These are phyloP conservation scores for Oreonectes daqikongensis DNA, from an alignment of 2,797 vertebrate species.

Conservation along the genomic window DNA sequence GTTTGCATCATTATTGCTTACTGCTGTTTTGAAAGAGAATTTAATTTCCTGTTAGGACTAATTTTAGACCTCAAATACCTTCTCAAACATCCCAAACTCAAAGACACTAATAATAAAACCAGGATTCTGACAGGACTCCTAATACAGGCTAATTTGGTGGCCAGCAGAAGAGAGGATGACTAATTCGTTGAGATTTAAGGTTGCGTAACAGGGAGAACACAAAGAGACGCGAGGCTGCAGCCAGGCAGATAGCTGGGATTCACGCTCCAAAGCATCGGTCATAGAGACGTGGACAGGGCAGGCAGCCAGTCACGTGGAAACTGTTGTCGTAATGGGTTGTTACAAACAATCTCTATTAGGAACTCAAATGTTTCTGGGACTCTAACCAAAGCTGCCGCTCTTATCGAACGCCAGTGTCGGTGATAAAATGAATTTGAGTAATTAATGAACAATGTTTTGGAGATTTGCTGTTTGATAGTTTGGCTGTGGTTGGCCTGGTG, in stretches of 20 bases:
- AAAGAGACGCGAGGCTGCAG: background rate
- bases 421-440: conserved; percentile 12
- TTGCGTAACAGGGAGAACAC: conserved; percentile 16
- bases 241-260: conserved; percentile 8
- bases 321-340: conserved; percentile 5
- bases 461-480: conserved; percentile 12
- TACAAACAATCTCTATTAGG: conserved; percentile 13
- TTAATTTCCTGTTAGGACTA: background rate
- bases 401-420: background rate
- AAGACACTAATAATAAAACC: conserved; percentile 33
- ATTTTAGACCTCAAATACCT: conserved; percentile 23
- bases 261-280: background rate
- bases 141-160: conserved; percentile 27
- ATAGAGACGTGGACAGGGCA: background rate
- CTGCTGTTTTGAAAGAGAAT: background rate
- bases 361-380: conserved; percentile 24
- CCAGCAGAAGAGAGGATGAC: conserved; percentile 26
- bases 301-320: conserved; percentile 4
- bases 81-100: conserved; percentile 27
- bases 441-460: conserved; percentile 22
- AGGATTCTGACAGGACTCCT: conserved; percentile 13
- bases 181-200: conserved; percentile 40
- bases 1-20: too few relatives aligned
- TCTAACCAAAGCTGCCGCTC: background rate
- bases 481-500: background rate